These are phyloP conservation scores for Falco naumanni DNA, from an alignment of 2,797 vertebrate species.

Conservation along the genomic window DNA sequence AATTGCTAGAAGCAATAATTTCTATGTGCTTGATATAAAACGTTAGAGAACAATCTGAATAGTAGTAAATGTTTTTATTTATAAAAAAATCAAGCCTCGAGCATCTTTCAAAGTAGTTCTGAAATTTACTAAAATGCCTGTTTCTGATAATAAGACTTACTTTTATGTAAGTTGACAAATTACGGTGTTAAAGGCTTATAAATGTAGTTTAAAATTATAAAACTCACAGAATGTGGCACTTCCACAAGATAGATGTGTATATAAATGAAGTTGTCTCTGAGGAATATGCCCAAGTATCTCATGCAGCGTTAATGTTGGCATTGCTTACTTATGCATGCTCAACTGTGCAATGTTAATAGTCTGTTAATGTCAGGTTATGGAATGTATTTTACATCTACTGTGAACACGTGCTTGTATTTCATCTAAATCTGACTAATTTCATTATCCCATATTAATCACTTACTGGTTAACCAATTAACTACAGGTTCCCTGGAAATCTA, in stretches of 20 bases:
- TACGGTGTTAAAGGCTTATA: background rate
- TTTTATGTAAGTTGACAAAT: background rate
- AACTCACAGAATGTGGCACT: background rate
- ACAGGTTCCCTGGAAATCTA: conserved; percentile 55
- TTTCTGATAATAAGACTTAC: background rate
- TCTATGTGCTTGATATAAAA: background rate
- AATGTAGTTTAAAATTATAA: background rate
- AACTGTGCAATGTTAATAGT: background rate
- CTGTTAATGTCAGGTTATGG: conserved; percentile 38
- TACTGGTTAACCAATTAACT: conserved; percentile 70
- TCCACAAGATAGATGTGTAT: background rate
- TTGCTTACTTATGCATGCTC: background rate
- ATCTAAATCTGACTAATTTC: conserved; percentile 64
- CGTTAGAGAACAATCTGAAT: background rate
- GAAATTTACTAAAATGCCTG: background rate
- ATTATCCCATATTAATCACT: conserved; percentile 69
- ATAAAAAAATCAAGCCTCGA: background rate
- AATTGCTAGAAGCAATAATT: background rate
- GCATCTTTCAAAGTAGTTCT: background rate
- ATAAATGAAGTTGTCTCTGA: background rate
- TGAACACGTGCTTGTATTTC: conserved; percentile 49
- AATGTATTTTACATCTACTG: conserved; percentile 26
- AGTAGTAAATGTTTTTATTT: background rate
- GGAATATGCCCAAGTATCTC: background rate
- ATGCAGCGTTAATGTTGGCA: background rate